Evolutionary conservation across 2,113 vertebrate species (phyloP), one percentile per base, ranked within the genome.

Genomic region (Eulacestoma nigropectus): DNA sequence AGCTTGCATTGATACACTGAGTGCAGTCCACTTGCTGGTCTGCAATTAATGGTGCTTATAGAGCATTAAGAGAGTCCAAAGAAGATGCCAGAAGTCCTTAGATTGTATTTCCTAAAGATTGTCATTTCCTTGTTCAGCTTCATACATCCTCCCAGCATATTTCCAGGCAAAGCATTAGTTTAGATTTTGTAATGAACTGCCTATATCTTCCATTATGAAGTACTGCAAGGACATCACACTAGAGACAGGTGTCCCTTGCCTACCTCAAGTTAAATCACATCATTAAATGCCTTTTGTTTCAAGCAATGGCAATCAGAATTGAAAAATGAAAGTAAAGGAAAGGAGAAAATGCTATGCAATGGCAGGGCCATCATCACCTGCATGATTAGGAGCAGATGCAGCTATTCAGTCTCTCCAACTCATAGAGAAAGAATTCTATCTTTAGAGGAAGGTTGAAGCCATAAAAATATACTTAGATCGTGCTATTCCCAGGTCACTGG

Each of bases 1-100:
- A 79, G 57, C 21, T 56, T 30, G 13, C 44, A 16, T 7, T 2
- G 0, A 25, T 8, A 16, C 4, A n/a, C 3, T 1, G 1, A 49
- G 26, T 14, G 13, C 76, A 80, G 19, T 23, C 46, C 46, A 33
- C 49, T 13, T 39, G 21, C 30, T 49, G 32, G 25, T 39, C 41
- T 60, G 68, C 37, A 76, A 27, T 41, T 68, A n/a, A n/a, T 27
- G 27, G 30, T 29, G 41, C 17, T 46, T 13, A 9, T 2, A 7
- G 8, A 60, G 19, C 63, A 60, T 12, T 72, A 17, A 35, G 39
- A 47, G 8, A 84, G 55, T 17, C 10, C 49, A 81, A 35, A 86
- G 16, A 72, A 30, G 32, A 56, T 8, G 6, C 19, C 30, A n/a
- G 26, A 57, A 81, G 19, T 57, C 10, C 50, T 64, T 11, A 47